A percentile compares a stretch with the other conserved stretches of the same genome.
These are phyloP conservation scores for Drosophila subpulchrella DNA, from an alignment of 1,140 invertebrate species.

Conservation along the genomic window DNA sequence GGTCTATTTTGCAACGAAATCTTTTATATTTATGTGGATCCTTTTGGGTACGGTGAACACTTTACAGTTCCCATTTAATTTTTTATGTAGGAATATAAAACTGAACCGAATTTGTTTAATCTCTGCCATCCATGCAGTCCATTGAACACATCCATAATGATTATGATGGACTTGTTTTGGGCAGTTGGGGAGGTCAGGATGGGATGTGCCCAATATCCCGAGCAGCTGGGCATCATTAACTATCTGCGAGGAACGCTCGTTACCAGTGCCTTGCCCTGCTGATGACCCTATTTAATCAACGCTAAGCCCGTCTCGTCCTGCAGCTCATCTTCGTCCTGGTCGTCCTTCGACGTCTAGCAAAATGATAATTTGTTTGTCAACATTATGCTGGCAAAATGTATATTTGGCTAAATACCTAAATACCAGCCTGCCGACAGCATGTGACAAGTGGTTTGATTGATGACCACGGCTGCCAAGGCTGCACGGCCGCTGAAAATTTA, in stretches of 20 bases:
- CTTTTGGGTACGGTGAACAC: no score
- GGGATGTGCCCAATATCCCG: constrained; percentile 39
- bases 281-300: constrained; percentile 75
- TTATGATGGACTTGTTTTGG: constrained; percentile 27
- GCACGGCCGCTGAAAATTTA: constrained; percentile 50
- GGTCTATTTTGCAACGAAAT: no score
- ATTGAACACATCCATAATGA: constrained; percentile 44
- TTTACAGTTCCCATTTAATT: no score
- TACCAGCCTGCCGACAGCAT: constrained; percentile 28
- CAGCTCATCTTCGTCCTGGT: not conserved
- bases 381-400: constrained; percentile 64
- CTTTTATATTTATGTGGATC: no score
- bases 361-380: constrained; percentile 79
- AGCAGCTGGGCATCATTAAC: constrained; percentile 63
- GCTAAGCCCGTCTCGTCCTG: constrained; percentile 49
- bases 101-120: not conserved
- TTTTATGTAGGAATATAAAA: not conserved
- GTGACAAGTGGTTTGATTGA: constrained; percentile 68
- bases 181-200: not conserved
- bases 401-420: constrained; percentile 50
- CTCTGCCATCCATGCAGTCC: constrained; percentile 6
- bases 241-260: constrained; percentile 34
- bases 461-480: constrained; percentile 30
- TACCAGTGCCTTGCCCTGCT: constrained; percentile 52
- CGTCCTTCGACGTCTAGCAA: constrained; percentile 1